These are phyloP conservation scores for Harpagifer antarcticus DNA, from an alignment of 2,797 vertebrate genomes.

Conservation along the genomic window DNA sequence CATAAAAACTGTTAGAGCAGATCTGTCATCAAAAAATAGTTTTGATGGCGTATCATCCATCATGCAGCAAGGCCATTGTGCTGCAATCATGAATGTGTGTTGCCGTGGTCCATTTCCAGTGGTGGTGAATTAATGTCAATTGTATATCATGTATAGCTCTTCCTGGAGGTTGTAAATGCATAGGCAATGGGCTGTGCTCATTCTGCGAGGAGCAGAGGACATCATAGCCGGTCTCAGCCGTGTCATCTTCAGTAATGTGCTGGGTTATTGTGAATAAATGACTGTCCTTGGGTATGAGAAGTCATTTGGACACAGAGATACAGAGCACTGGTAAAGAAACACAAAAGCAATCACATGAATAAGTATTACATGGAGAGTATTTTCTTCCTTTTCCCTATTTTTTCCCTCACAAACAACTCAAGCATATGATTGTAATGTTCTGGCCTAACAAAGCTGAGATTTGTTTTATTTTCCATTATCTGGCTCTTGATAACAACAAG, in stretches of 20 bases:
- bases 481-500: conserved; percentile 65
- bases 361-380: conserved; percentile 7
- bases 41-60: conserved; percentile 46
- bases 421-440: conserved; percentile 58
- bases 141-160: conserved; percentile 49
- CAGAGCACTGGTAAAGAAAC: conserved; percentile 8
- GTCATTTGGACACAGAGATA: conserved; percentile 38
- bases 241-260: conserved; percentile 60
- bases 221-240: conserved; percentile 32
- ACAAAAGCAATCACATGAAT: conserved; percentile 42
- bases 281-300: conserved; percentile 33
- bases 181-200: conserved; percentile 53
- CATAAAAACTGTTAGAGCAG: conserved; percentile 39
- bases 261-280: conserved; percentile 56
- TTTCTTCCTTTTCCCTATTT: conserved; percentile 25
- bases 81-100: conserved; percentile 57
- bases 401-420: conserved; percentile 44
- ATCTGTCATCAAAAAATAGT: conserved; percentile 45
- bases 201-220: conserved; percentile 31
- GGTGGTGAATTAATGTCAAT: conserved; percentile 42
- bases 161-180: conserved; percentile 65
- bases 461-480: conserved; percentile 72
- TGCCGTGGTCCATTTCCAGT: conserved; percentile 55
- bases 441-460: conserved; percentile 55
- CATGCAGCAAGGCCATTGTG: conserved; percentile 41